A percentile compares a stretch with the other conserved stretches of the same genome.
These are phyloP conservation scores for Dicrurus megarhynchus DNA, from an alignment of 2,113 vertebrate genomes.

Conservation along the genomic window DNA sequence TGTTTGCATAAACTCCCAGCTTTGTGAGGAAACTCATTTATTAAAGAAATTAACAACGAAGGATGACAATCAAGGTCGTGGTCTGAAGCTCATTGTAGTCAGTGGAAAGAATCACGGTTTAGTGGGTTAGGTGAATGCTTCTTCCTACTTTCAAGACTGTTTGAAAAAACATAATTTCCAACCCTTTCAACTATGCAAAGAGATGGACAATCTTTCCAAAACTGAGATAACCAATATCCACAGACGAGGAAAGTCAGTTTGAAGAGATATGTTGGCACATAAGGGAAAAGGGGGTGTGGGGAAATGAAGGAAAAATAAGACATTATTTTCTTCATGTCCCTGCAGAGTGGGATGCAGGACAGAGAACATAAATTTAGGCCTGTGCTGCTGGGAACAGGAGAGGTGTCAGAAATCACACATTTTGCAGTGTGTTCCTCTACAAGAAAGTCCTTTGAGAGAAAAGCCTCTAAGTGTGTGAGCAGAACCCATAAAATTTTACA, in stretches of 20 bases:
- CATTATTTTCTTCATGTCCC: slow-evolving; percentile 51
- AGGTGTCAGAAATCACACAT: slow-evolving; percentile 80
- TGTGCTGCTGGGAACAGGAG: slow-evolving; percentile 58
- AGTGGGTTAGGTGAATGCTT: background rate
- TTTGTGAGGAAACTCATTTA: background rate
- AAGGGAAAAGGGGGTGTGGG: background rate
- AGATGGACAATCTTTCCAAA: background rate
- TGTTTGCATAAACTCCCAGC: background rate
- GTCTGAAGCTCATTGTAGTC: background rate
- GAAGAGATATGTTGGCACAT: background rate
- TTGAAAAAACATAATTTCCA: background rate
- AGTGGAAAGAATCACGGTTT: background rate
- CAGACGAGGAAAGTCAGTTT: background rate
- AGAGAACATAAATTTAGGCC: slow-evolving; percentile 68
- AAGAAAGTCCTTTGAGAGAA: slow-evolving; percentile 69
- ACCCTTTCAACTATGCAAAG: background rate
- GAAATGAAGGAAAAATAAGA: slow-evolving; percentile 51
- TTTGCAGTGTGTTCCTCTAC: slow-evolving; percentile 59
- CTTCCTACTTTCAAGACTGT: background rate
- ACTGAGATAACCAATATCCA: background rate
- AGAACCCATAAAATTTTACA: slow-evolving; percentile 64
- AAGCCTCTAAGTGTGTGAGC: slow-evolving; percentile 64
- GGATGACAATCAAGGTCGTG: background rate
- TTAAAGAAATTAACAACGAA: fast-evolving
- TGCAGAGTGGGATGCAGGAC: slow-evolving; percentile 61